A percentile compares a stretch with the other conserved stretches of the same genome.
phyloP scores from a whole-genome alignment of 2,888 invertebrate genomes.

The Cheiracanthium punctorium region DNA sequence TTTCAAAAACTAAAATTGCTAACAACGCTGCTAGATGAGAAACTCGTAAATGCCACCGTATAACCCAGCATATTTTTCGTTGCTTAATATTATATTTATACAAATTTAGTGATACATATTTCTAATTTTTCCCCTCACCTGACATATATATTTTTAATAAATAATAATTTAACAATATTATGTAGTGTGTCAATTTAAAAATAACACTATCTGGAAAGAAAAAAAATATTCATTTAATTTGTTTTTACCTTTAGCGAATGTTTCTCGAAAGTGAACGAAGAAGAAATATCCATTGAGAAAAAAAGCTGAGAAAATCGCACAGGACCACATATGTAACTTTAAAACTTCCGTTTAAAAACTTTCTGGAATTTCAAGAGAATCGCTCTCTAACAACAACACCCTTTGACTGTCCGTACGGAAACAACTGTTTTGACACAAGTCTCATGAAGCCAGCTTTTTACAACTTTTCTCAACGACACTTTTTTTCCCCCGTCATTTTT shows the following conservation, averaged over 20 bases:
- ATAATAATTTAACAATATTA: too few relatives aligned
- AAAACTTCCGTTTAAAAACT: background rate
- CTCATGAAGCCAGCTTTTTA: background rate
- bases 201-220: too few relatives aligned
- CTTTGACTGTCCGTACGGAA: background rate
- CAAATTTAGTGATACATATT: too few relatives aligned
- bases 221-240: too few relatives aligned
- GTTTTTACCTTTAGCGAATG: background rate
- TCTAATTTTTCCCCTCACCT: too few relatives aligned
- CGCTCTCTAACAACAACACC: background rate
- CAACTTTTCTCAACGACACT: background rate
- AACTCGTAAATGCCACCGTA: too few relatives aligned
- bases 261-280: background rate
- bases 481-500: background rate
- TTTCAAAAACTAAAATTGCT: too few relatives aligned
- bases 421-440: background rate
- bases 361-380: background rate
- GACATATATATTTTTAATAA: too few relatives aligned
- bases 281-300: background rate
- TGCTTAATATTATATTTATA: too few relatives aligned
- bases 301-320: background rate
- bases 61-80: too few relatives aligned
- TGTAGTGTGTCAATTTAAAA: too few relatives aligned
- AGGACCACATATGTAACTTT: conserved; percentile 4
- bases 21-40: too few relatives aligned